Conservation (phyloP, 2,888 invertebrate genomes). For the Agrochola litura region DNA sequence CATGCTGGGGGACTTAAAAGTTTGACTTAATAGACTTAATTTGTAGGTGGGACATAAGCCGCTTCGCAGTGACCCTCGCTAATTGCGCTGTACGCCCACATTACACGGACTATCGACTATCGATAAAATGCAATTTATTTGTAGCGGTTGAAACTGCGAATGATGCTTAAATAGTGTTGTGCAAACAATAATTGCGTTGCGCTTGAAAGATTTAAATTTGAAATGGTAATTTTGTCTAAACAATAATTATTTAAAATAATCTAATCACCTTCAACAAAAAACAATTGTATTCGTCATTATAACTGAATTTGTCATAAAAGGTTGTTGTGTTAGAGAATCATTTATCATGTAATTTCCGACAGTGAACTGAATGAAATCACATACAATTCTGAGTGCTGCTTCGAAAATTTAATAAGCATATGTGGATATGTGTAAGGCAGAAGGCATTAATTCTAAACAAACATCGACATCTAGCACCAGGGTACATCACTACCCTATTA, state of each 20-base stretch:
- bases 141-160: constrained; percentile 51
- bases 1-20: constrained; percentile 89
- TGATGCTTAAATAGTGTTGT: constrained; percentile 57
- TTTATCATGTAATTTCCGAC: neutral
- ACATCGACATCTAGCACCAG: constrained; percentile 40
- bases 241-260: neutral
- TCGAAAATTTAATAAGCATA: neutral
- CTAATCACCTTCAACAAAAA: neutral
- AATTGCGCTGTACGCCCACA: constrained; percentile 73
- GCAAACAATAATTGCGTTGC: constrained; percentile 47
- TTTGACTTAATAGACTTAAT: constrained; percentile 90
- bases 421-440: neutral
- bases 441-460: constrained; percentile 22
- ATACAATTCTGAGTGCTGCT: too few species aligned
- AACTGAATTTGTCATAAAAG: neutral
- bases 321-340: neutral
- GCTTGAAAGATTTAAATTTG: constrained; percentile 44
- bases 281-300: neutral
- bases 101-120: constrained; percentile 74
- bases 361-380: neutral
- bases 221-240: constrained; percentile 14
- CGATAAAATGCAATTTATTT: constrained; percentile 73
- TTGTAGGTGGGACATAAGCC: constrained; percentile 88
- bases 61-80: constrained; percentile 85
- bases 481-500: constrained; percentile 71